phyloP scores from a whole-genome alignment of 2,888 invertebrate genomes.

The Ornithoptera priamus region DNA sequence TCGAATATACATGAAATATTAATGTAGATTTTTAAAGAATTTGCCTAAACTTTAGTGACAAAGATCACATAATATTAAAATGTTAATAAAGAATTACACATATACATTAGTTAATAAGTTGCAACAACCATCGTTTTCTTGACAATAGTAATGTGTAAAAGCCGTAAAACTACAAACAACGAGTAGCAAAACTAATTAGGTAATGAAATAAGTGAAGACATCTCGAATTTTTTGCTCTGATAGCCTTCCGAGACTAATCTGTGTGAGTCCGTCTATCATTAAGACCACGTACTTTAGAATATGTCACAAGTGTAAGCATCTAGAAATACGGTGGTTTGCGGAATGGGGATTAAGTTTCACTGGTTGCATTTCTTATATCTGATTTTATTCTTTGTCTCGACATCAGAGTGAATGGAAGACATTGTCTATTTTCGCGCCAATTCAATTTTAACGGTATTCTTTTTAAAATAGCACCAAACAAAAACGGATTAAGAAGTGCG shows the following conservation, averaged over 20 bases:
- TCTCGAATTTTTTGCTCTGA: constrained; percentile 61
- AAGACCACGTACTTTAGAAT: constrained; percentile 35
- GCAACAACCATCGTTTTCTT: not conserved
- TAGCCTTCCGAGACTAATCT: constrained; percentile 45
- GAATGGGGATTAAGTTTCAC: constrained; percentile 75
- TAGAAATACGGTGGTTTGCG: constrained; percentile 37
- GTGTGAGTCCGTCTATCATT: constrained; percentile 11
- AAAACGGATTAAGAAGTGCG: constrained; percentile 33
- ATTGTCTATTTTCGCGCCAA: constrained; percentile 50
- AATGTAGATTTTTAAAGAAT: too few species aligned
- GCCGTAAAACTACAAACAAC: constrained; percentile 1
- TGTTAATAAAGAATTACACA: not conserved
- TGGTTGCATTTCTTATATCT: constrained; percentile 64
- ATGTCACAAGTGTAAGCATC: constrained; percentile 46
- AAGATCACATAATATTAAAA: not conserved
- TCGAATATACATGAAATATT: too few species aligned
- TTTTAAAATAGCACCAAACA: constrained; percentile 35
- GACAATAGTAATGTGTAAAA: constrained; percentile 9
- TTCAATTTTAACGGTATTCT: constrained; percentile 47
- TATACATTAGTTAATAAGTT: not conserved
- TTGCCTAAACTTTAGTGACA: not conserved
- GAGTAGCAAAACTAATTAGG: constrained; percentile 14
- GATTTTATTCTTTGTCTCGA: constrained; percentile 65
- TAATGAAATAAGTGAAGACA: constrained; percentile 23
- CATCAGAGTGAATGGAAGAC: constrained; percentile 63